Evolutionary conservation across 2,797 vertebrate genomes (phyloP), one percentile per base, ranked within the genome.

Genomic region (Coluber constrictor): DNA sequence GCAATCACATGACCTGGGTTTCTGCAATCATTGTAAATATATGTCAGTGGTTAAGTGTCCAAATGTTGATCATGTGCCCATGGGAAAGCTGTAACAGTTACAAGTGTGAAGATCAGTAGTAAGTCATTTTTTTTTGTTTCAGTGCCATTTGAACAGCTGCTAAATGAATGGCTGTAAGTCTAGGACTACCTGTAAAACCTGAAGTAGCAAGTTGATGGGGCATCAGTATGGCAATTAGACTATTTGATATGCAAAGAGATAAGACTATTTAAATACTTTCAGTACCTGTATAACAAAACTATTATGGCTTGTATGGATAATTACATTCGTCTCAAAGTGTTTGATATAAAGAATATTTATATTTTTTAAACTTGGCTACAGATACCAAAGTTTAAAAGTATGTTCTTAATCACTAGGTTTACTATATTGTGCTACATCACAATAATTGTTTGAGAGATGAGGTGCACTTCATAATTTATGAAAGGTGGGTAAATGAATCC

Each of bases 371-470:
- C 93, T 94, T 89, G 9, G 55, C 74, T 92, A 93, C 23, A 60
- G 88, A 88, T 60, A 63, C n/a, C 63, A 93, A 93, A 93, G 92
- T 93, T 93, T 56, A 92, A 56, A 83, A 94, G 92, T 63, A 90
- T 37, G n/a, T 16, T 47, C 20, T 29, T 91, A 94, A 86, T 86
- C 20, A 93, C 43, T 92, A 7, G 6, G 4, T 6, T 94, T 94
- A 88, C 47, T 88, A 3, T 95, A 20, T 18, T 20, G 16, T 92
- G 56, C 79, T 94, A 25, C 5, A 92, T 25, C 57, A 90, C 60
- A 74, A 32, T 74, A 90, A 86, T 91, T 93, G 90, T 25, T 90
- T 94, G 56, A 91, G 0, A 43, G 83, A 88, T 79, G 29, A 66
- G 61, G 83, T 70, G 27, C 88, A 87, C 94, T 93, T 93, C 70